These are phyloP conservation scores for Eurystomus gularis DNA, from an alignment of 2,113 vertebrate genomes.

Conservation along the genomic window DNA sequence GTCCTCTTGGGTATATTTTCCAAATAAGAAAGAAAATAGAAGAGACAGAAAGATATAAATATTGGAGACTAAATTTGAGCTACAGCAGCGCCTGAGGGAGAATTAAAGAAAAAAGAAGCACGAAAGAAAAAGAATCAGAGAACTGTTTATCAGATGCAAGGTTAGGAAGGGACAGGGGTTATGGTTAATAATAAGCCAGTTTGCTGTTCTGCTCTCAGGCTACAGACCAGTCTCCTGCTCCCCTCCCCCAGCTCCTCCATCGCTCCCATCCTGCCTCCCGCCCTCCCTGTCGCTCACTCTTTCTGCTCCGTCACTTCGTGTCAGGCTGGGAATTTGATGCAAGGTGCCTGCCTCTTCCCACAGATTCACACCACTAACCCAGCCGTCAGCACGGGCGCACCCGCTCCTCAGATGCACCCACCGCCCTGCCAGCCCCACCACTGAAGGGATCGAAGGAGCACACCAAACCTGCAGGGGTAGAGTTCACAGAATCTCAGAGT, in stretches of 20 bases:
- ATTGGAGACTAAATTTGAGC: conserved; percentile 30
- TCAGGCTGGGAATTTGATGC: conserved; percentile 15
- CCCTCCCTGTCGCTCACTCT: background rate
- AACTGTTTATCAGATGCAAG: conserved; percentile 28
- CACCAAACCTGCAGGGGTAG: background rate
- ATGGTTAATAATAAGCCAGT: conserved; percentile 25
- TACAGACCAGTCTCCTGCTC: background rate
- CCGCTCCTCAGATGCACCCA: background rate
- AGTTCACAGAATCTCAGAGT: too few relatives aligned
- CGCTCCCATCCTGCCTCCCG: background rate
- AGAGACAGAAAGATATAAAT: conserved; percentile 55
- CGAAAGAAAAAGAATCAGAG: background rate
- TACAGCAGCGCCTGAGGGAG: background rate
- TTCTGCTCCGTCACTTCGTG: background rate
- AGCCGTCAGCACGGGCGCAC: fast-evolving
- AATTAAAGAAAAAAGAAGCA: background rate
- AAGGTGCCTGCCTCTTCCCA: background rate
- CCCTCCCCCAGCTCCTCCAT: background rate
- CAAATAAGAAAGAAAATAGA: conserved; percentile 42
- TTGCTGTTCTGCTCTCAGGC: background rate
- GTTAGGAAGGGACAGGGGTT: conserved; percentile 20
- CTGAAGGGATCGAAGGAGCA: background rate
- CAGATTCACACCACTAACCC: background rate
- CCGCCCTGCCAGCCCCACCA: fast-evolving
- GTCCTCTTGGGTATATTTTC: conserved; percentile 16